Evolutionary conservation across 2,888 invertebrate species (phyloP), one percentile per base, ranked within the genome.

Genomic region (Cabera pusaria): DNA sequence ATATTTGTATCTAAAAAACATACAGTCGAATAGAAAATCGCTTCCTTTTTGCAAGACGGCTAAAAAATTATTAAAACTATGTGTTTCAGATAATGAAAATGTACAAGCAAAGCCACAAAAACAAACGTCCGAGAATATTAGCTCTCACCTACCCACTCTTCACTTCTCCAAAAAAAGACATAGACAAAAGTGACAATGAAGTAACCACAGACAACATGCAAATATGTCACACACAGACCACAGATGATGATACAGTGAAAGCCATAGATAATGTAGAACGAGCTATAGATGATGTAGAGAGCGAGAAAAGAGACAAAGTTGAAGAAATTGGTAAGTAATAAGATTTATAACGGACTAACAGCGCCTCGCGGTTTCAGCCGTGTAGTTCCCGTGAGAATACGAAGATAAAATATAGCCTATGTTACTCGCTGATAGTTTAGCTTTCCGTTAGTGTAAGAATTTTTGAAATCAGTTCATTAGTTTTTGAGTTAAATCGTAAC

Each of bases 81-180:
- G 1, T 10, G 7, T 29, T 59, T 11, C 61, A 88, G 88, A 76
- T 87, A 26, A 85, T 88, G 86, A 54, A 69, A 43, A 32, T 63
- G 1, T 83, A 84, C 56, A 81, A 80, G 31, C 38, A 66, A 38
- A 56, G 70, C 19, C 45, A 62, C 43, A 52, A 76, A 66, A 24
- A 43, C 0, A 54, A 59, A 1, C 64, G 69, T 47, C 95, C 96
- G 0, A 90, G 94, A 58, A 92, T 98, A 28, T 85, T 97, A 36
- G 97, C 96, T 0, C 76, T 97, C 21, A 96, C 96, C 0, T 94
- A 95, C 18, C 94, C 95, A 0, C 77, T 97, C 11, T 93, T 98
- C 52, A 56, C 71, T 0, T 59, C 77, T 1, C 25, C 19, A 1
- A 47, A 39, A 33, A 32, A 18, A 14, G 40, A 36, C 18, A 22